Evolutionary conservation across 2,888 invertebrate genomes (phyloP).

Genomic region (Tipula vernalis): DNA sequence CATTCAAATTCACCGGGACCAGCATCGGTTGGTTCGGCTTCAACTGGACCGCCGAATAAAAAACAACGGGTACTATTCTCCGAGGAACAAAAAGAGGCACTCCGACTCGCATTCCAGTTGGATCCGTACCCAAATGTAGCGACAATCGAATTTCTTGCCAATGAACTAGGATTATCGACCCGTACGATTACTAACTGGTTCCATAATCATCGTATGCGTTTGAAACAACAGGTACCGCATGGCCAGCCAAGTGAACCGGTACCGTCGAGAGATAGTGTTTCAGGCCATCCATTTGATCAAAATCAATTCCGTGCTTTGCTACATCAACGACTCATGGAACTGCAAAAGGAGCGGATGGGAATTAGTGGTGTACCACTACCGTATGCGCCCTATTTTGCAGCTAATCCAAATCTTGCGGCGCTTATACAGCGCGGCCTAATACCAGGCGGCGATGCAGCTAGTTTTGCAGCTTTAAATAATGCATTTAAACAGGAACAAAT

Average conservation of each 20-base stretch:
- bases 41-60: constrained; percentile 70
- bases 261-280: constrained; percentile 56
- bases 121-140: constrained; percentile 96
- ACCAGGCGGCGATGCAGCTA: constrained; percentile 43
- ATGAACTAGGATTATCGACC: constrained; percentile 79
- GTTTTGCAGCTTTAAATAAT: constrained; percentile 41
- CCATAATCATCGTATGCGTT: constrained; percentile 97
- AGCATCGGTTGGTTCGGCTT: constrained; percentile 33
- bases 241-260: constrained; percentile 58
- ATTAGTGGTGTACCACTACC: constrained; percentile 62
- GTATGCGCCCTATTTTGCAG: constrained; percentile 66
- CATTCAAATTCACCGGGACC: constrained; percentile 75
- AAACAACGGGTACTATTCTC: constrained; percentile 94
- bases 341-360: constrained; percentile 75
- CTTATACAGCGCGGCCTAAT: constrained; percentile 55
- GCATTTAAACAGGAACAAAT: constrained; percentile 60
- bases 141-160: constrained; percentile 89
- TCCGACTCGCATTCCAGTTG: constrained; percentile 83
- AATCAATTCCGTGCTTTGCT: constrained; percentile 80
- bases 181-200: constrained; percentile 99
- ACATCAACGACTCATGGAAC: constrained; percentile 76
- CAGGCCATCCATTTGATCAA: constrained; percentile 73
- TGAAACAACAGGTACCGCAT: constrained; percentile 82
- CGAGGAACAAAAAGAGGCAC: constrained; percentile 95
- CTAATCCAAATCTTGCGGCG: constrained; percentile 63